Evolutionary conservation across 2,113 vertebrate species (phyloP).

Genomic region (Cisticola juncidis): DNA sequence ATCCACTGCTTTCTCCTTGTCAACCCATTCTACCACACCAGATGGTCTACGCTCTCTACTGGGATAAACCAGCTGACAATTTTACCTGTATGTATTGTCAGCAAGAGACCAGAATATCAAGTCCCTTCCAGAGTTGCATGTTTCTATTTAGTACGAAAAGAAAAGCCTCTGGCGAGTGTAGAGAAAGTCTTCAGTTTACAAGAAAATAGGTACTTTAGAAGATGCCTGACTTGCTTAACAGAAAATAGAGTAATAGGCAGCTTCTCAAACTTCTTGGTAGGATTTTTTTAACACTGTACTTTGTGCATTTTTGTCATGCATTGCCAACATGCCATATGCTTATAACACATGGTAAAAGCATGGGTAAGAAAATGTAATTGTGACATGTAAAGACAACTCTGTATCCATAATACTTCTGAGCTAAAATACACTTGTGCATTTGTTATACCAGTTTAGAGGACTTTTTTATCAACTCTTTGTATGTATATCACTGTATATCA

Average conservation of each 20-base stretch:
- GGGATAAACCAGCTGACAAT: not conserved
- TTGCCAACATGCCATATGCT: slow-evolving; percentile 70
- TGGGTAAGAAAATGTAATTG: slow-evolving; percentile 62
- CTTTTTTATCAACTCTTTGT: not conserved
- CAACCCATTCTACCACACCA: not conserved
- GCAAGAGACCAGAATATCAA: not conserved
- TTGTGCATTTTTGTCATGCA: slow-evolving; percentile 59
- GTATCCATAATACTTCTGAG: slow-evolving; percentile 26
- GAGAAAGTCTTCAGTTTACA: not conserved
- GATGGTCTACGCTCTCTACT: not conserved
- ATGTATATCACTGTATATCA: not conserved
- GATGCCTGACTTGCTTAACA: not conserved
- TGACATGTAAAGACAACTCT: slow-evolving; percentile 63
- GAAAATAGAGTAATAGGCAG: slow-evolving; percentile 33
- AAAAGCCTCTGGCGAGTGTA: not conserved
- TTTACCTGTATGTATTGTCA: not conserved
- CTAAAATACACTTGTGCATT: slow-evolving; percentile 56
- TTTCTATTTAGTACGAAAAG: not conserved
- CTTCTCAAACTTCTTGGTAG: slow-evolving; percentile 47
- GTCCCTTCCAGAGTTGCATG: not conserved
- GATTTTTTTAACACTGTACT: slow-evolving; percentile 48
- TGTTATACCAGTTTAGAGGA: slow-evolving; percentile 36
- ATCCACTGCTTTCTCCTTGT: not conserved
- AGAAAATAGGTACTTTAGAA: not conserved
- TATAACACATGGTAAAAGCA: slow-evolving; percentile 68